Evolutionary conservation across 2,797 vertebrate genomes (phyloP).

Genomic region (Eulemur coronatus): DNA sequence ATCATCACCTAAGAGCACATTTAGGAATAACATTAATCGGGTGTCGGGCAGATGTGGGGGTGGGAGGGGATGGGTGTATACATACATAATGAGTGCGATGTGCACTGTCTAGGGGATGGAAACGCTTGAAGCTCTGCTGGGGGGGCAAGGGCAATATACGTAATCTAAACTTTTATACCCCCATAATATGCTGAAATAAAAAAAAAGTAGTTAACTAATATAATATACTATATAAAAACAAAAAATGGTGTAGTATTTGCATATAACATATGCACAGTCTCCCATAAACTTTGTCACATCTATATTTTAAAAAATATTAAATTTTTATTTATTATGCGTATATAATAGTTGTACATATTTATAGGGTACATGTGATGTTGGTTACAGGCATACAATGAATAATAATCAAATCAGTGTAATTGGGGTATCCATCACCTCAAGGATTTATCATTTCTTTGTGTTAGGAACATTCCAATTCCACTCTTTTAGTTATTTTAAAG

Average conservation of each 20-base stretch:
- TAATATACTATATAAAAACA: no score
- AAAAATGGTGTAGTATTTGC: neutral
- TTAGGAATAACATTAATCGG: no score
- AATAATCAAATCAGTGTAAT: neutral
- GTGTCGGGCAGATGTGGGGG: no score
- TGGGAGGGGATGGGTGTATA: no score
- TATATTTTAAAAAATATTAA: neutral
- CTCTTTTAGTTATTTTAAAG: neutral
- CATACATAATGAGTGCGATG: no score
- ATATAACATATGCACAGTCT: neutral
- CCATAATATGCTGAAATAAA: no score
- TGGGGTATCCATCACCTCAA: neutral
- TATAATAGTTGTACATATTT: neutral
- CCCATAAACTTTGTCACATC: neutral
- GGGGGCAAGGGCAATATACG: no score
- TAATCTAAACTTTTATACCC: no score
- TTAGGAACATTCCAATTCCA: neutral
- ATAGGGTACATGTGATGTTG: neutral
- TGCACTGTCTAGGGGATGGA: no score
- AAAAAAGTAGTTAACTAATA: no score
- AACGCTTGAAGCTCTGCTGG: no score
- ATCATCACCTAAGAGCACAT: no score
- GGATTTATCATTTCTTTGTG: neutral
- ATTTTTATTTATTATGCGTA: neutral
- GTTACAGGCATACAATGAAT: neutral